Evolutionary conservation across 1,140 invertebrate genomes (phyloP).

Genomic region (Drosophila biarmipes): DNA sequence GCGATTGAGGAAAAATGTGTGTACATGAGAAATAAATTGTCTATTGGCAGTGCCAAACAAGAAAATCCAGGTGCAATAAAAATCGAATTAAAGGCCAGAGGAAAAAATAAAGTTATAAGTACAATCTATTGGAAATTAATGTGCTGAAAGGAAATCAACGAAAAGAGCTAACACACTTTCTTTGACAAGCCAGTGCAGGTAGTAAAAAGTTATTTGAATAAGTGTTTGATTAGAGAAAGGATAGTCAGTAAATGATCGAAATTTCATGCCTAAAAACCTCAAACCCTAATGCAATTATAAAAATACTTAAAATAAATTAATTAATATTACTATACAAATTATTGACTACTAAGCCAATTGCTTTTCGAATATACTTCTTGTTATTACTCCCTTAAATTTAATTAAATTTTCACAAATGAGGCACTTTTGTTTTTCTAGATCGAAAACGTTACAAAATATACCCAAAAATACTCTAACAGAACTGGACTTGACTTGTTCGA

Average conservation of each 20-base stretch:
- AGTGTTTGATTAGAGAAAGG: neutral
- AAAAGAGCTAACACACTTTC: slow-evolving; percentile 17
- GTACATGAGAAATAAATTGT: slow-evolving; percentile 73
- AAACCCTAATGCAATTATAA: too few species aligned
- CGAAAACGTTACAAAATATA: neutral
- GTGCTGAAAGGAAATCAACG: slow-evolving; percentile 1
- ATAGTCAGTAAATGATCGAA: too few species aligned
- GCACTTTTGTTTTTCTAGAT: too few species aligned
- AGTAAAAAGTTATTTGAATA: neutral
- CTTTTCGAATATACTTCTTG: too few species aligned
- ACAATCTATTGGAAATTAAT: slow-evolving; percentile 33
- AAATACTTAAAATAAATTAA: neutral
- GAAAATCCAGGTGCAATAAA: slow-evolving; percentile 83
- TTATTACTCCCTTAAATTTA: too few species aligned
- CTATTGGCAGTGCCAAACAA: slow-evolving; percentile 75
- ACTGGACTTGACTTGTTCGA: slow-evolving; percentile 17
- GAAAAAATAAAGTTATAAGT: slow-evolving; percentile 48
- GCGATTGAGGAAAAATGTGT: slow-evolving; percentile 43
- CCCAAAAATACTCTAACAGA: slow-evolving; percentile 6
- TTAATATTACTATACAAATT: too few species aligned
- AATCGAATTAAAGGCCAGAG: slow-evolving; percentile 71
- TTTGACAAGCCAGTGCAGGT: neutral
- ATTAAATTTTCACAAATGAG: too few species aligned
- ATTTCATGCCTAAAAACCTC: too few species aligned
- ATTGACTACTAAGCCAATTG: too few species aligned